phyloP scores from a whole-genome alignment of 2,113 vertebrate species.

The Notarius lentiginosus region DNA sequence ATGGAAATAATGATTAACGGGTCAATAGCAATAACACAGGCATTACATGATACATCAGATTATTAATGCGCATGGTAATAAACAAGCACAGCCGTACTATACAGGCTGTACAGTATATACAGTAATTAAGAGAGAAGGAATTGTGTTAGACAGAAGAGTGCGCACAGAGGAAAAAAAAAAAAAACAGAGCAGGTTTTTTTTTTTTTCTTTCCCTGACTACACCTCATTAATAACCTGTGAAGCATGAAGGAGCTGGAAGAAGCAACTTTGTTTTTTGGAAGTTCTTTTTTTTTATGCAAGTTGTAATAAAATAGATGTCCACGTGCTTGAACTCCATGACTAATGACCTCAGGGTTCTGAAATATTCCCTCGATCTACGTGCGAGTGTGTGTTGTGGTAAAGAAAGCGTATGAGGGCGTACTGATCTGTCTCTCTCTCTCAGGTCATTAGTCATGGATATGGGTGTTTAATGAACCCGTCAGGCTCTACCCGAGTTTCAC shows the following conservation, averaged over 20 bases:
- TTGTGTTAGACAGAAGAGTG: slow-evolving; percentile 12
- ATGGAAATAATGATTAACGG: slow-evolving; percentile 46
- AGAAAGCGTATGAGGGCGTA: slow-evolving; percentile 24
- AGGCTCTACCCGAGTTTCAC: slow-evolving; percentile 20
- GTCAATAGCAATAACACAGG: slow-evolving; percentile 44
- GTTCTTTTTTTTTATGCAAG: slow-evolving; percentile 13
- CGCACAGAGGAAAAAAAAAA: background rate
- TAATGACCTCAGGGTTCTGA: slow-evolving; percentile 34
- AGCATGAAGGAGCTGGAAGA: slow-evolving; percentile 59
- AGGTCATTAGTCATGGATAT: slow-evolving; percentile 48
- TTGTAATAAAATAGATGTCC: slow-evolving; percentile 27
- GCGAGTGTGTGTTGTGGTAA: slow-evolving; percentile 34
- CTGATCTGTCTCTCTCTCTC: slow-evolving; percentile 29
- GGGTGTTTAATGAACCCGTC: slow-evolving; percentile 49
- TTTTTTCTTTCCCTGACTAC: background rate
- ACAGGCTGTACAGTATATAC: slow-evolving; percentile 12
- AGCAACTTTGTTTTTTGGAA: slow-evolving; percentile 7
- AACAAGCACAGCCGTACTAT: background rate
- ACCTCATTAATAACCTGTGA: slow-evolving; percentile 59
- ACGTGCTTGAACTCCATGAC: slow-evolving; percentile 25
- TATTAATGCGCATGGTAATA: slow-evolving; percentile 16
- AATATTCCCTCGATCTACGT: slow-evolving; percentile 29
- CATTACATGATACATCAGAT: slow-evolving; percentile 8
- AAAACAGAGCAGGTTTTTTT: background rate
- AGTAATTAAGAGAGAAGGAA: slow-evolving; percentile 38